Percentiles rank a stretch among this genome's conserved stretches.
These are phyloP conservation scores for Rhingia rostrata DNA, from an alignment of 2,888 invertebrate species.

Conservation along the genomic window DNA sequence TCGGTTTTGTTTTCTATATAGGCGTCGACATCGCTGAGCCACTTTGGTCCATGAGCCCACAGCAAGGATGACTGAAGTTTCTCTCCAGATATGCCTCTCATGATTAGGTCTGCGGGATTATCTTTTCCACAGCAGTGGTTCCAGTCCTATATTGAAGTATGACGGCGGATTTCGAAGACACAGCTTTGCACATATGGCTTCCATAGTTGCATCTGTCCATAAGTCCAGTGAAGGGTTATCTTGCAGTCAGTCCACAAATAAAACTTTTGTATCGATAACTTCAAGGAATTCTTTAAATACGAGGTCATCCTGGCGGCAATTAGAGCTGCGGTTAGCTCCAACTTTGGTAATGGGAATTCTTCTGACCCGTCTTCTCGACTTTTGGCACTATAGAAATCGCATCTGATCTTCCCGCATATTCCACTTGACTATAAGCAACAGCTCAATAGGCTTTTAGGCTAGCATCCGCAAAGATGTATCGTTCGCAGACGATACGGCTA, in stretches of 20 bases:
- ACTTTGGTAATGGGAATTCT: constrained; percentile 6
- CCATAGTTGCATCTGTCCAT: constrained; percentile 9
- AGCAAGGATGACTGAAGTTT: constrained; percentile 7
- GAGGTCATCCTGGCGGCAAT: constrained; percentile 17
- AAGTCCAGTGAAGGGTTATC: constrained; percentile 19
- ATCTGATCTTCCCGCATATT: background rate
- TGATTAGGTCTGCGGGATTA: constrained; percentile 14
- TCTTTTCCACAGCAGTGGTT: constrained; percentile 6
- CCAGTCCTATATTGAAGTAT: background rate
- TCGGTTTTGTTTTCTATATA: background rate
- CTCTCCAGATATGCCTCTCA: constrained; percentile 19
- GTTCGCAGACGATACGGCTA: no score
- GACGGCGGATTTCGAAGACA: background rate
- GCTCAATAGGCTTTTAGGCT: constrained; percentile 5
- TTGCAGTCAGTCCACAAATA: constrained; percentile 10
- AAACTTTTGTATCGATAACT: background rate
- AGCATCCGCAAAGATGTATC: constrained; percentile 17
- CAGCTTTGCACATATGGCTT: constrained; percentile 10
- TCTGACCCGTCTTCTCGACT: background rate
- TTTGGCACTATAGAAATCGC: constrained; percentile 11
- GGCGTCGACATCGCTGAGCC: constrained; percentile 17
- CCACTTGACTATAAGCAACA: constrained; percentile 2
- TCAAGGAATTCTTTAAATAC: background rate
- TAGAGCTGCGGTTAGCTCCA: constrained; percentile 14
- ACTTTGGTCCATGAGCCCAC: constrained; percentile 20